Evolutionary conservation across 2,113 vertebrate species (phyloP).

Genomic region (Varanus komodoensis): DNA sequence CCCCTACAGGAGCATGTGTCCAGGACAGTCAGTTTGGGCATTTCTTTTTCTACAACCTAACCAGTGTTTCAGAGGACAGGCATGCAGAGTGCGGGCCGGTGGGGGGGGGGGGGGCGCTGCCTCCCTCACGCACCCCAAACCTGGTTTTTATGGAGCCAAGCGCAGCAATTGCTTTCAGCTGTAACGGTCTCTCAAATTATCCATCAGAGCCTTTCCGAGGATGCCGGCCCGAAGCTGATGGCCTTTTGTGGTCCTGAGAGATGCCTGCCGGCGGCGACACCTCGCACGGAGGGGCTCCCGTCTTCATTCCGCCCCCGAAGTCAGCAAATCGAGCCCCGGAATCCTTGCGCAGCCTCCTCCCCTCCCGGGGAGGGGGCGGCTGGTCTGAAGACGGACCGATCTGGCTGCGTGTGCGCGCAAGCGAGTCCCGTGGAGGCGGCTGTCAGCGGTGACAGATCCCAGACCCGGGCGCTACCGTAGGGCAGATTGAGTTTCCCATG

Average conservation of each 20-base stretch:
- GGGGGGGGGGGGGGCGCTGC: too few relatives aligned
- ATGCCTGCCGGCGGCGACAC: slow-evolving; percentile 63
- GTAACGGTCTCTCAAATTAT: slow-evolving; percentile 80
- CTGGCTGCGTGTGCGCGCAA: not conserved
- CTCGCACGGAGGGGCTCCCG: not conserved
- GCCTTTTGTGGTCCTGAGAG: slow-evolving; percentile 52
- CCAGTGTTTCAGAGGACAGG: too few relatives aligned
- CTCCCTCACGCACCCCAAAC: slow-evolving; percentile 42
- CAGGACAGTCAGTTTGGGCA: not conserved
- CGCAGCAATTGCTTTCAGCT: slow-evolving; percentile 73
- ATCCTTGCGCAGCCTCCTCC: not conserved
- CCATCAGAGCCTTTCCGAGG: slow-evolving; percentile 77
- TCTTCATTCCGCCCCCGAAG: not conserved
- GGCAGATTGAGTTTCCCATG: slow-evolving; percentile 90
- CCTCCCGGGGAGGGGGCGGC: not conserved
- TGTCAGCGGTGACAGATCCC: slow-evolving; percentile 92
- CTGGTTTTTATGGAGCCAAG: slow-evolving; percentile 76
- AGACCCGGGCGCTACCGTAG: slow-evolving; percentile 91
- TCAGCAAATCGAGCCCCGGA: not conserved
- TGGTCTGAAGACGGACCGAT: not conserved
- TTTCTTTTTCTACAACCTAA: not conserved
- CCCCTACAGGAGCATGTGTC: not conserved
- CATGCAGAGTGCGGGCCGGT: not conserved
- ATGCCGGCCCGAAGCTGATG: slow-evolving; percentile 64
- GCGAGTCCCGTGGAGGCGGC: slow-evolving; percentile 65